Evolutionary conservation across 2,888 invertebrate genomes (phyloP).

Genomic region (Microctonus hyperodae): DNA sequence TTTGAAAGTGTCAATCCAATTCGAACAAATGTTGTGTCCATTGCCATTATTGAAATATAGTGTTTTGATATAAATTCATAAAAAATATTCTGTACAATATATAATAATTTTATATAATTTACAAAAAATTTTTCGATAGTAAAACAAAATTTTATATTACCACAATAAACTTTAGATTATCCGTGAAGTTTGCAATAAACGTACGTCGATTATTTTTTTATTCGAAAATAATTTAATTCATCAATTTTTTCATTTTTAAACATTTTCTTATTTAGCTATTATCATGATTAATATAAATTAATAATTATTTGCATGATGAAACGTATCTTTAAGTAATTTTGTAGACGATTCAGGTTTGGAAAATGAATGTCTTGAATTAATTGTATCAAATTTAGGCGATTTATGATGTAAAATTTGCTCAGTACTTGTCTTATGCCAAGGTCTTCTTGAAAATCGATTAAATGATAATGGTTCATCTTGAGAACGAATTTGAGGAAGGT

Average conservation of each 20-base stretch:
- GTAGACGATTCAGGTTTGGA: background rate
- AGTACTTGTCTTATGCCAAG: background rate
- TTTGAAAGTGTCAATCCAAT: conserved; percentile 47
- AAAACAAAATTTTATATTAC: background rate
- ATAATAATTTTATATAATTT: no score
- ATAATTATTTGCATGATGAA: background rate
- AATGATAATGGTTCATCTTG: background rate
- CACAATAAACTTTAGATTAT: background rate
- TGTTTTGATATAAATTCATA: background rate
- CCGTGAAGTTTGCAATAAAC: background rate
- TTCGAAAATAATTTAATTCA: background rate
- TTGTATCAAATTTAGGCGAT: background rate
- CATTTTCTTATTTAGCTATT: background rate
- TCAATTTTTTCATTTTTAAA: background rate
- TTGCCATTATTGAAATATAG: conserved; percentile 33
- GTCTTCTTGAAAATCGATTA: background rate
- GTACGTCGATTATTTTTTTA: background rate
- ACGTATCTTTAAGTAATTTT: background rate
- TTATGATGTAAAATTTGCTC: background rate
- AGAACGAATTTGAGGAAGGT: background rate
- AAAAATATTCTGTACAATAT: conserved; percentile 8
- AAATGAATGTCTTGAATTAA: background rate
- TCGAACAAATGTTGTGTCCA: conserved; percentile 41
- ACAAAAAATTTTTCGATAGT: background rate
- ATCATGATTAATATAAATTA: background rate